Conservation (phyloP, 2,888 invertebrate species). For the Neuroscelio doddi region DNA sequence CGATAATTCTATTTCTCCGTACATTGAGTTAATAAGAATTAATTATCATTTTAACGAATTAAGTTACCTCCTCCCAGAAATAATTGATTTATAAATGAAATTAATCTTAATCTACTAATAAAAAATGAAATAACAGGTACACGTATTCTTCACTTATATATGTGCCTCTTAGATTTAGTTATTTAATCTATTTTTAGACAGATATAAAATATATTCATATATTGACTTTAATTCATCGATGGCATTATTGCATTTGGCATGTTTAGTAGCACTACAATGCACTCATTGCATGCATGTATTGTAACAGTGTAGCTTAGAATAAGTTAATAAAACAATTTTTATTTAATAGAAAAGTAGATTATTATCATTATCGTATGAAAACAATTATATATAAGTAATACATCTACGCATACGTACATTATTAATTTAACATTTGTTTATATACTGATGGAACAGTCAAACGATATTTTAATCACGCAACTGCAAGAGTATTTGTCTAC, state of each 20-base stretch:
- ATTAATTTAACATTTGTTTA: slow-evolving; percentile 1
- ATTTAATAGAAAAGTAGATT: slow-evolving; percentile 24
- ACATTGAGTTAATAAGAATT: too few species aligned
- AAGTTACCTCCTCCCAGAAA: too few species aligned
- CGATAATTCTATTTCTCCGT: too few species aligned
- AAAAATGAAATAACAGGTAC: too few species aligned
- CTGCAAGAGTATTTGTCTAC: neutral
- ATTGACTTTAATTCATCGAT: slow-evolving; percentile 12
- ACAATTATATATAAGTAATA: slow-evolving; percentile 1
- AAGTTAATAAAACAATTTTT: slow-evolving; percentile 14
- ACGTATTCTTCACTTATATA: too few species aligned
- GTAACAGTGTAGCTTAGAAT: slow-evolving; percentile 17
- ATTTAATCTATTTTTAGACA: too few species aligned
- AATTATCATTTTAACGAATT: too few species aligned
- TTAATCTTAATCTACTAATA: neutral
- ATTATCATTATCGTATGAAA: slow-evolving; percentile 17
- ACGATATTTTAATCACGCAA: neutral
- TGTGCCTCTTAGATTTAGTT: too few species aligned
- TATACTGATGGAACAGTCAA: slow-evolving; percentile 6
- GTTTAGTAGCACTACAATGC: slow-evolving; percentile 16
- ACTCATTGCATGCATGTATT: slow-evolving; percentile 26
- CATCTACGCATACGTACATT: neutral
- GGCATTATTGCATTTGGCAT: slow-evolving; percentile 27
- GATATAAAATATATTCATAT: too few species aligned
- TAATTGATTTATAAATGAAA: too few species aligned